Evolutionary conservation across 1,140 invertebrate genomes (phyloP), one percentile per base, ranked within the genome.

Genomic region (Sweltsa coloradensis): DNA sequence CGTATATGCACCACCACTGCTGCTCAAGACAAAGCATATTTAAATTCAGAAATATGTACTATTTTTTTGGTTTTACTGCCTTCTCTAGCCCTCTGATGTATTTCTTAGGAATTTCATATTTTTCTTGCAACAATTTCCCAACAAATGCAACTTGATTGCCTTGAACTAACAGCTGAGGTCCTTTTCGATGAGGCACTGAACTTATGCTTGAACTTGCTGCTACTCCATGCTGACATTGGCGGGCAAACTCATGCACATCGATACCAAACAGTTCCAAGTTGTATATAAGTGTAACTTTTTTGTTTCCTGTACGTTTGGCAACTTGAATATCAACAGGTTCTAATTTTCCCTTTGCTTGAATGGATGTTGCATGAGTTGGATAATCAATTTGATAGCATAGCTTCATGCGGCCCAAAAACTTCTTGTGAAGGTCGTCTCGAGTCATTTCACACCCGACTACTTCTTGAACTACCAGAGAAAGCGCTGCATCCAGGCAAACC

Each of bases 251-350:
- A 21, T 74, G 62, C 37, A 88, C 66, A 57, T 81, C 80, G 50
- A 94, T 86, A 13, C 89, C 88, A 67, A 79, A 94, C 19, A 75
- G 67, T 62, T 91, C 86, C 49, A 93, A 70, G 65, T 93, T 93
- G 51, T 87, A 85, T 0, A 95, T 75, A 27, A 94, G 62, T 1
- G 90, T 94, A 11, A 89, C 87, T 72, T 92, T 93, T 63, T 95
- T 95, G 59, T 89, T 89, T n/a, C 83, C 81, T 21, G 78, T 76
- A 44, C 89, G 67, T n/a, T 78, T 81, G 13, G 75, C 78, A 3
- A 91, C 76, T 9, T 75, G 75, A 63, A 94, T 81, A 53, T 79
- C 78, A 48, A 93, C 83, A 13, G 82, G 79, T 26, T 85, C 77
- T 49, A 92, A 65, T 64, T 87, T 83, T 34, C 81, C 80, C 56